A percentile compares a stretch with the other conserved stretches of the same genome.
phyloP scores from a whole-genome alignment of 2,888 invertebrate species.

The Hirudinaria manillensis region DNA sequence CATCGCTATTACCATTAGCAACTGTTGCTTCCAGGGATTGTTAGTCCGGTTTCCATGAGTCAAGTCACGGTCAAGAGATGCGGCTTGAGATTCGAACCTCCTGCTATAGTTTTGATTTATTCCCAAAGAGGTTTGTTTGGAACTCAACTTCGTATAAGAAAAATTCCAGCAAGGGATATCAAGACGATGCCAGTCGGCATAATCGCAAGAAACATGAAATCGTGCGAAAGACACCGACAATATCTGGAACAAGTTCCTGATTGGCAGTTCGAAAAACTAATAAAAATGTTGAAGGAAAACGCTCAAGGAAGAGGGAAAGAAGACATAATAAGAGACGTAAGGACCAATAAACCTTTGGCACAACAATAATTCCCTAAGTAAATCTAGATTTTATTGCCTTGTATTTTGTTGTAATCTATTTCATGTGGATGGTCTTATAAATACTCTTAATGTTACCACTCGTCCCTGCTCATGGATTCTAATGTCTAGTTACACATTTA shows the following conservation, averaged over 20 bases:
- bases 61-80: constrained; percentile 43
- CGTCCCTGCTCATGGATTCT: no score
- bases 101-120: constrained; percentile 47
- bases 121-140: constrained; percentile 43
- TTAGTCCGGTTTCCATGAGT: constrained; percentile 1
- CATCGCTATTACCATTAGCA: no score
- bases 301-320: constrained; percentile 52
- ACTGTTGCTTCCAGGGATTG: background rate
- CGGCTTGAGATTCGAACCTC: constrained; percentile 53
- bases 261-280: constrained; percentile 54
- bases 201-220: constrained; percentile 50
- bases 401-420: no score
- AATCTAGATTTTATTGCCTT: no score
- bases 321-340: constrained; percentile 49
- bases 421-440: no score
- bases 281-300: constrained; percentile 55
- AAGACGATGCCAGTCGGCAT: constrained; percentile 51
- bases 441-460: no score
- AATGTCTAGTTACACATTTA: no score
- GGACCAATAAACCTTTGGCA: no score
- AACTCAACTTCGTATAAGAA: constrained; percentile 41
- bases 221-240: constrained; percentile 50
- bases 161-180: constrained; percentile 57
- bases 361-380: no score
- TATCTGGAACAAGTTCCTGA: constrained; percentile 52